Evolutionary conservation across 2,797 vertebrate species (phyloP).

Genomic region (Labeo calbasu): DNA sequence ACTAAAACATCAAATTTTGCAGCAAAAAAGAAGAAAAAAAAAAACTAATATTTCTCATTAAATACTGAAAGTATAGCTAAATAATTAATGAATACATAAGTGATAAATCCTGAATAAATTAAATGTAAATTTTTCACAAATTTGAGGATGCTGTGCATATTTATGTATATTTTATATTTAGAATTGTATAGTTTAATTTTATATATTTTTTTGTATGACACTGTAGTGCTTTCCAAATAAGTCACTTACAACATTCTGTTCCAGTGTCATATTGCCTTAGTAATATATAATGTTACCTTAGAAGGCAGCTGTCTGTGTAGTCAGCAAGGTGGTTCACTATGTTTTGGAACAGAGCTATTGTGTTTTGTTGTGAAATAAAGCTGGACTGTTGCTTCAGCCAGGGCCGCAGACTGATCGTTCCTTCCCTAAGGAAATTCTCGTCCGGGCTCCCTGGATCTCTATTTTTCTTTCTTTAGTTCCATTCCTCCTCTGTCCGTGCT

Average conservation of each 20-base stretch:
- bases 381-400: slow-evolving; percentile 47
- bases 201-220: not conserved
- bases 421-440: slow-evolving; percentile 45
- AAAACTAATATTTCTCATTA: not conserved
- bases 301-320: not conserved
- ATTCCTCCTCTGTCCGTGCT: slow-evolving; percentile 46
- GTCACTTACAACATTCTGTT: not conserved
- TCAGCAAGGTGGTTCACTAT: not conserved
- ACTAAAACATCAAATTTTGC: too few species aligned
- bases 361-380: slow-evolving; percentile 39
- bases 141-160: not conserved
- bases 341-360: slow-evolving; percentile 21
- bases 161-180: not conserved
- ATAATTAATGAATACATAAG: not conserved
- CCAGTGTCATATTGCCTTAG: not conserved
- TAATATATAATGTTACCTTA: not conserved
- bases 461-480: slow-evolving; percentile 29
- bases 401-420: slow-evolving; percentile 14
- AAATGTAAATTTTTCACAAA: too few species aligned
- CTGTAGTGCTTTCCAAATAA: not conserved
- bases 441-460: not conserved
- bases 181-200: not conserved
- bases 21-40: too few species aligned
- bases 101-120: not conserved
- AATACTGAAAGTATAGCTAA: not conserved